Percentiles rank a stretch among this genome's conserved stretches.
These are phyloP conservation scores for Bombylius discolor DNA, from an alignment of 2,888 invertebrate species.

Conservation along the genomic window DNA sequence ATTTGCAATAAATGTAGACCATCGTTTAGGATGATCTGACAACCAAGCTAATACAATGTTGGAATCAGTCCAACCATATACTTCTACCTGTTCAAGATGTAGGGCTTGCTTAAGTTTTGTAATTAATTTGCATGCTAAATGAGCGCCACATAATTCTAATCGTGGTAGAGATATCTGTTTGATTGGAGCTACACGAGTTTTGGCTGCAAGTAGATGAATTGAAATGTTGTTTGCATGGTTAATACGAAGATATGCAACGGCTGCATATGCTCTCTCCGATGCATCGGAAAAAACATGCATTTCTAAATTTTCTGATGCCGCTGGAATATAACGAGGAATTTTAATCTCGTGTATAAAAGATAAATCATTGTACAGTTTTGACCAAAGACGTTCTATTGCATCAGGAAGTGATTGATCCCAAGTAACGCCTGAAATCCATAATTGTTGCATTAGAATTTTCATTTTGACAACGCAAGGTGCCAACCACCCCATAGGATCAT, in stretches of 20 bases:
- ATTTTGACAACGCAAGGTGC: too few relatives aligned
- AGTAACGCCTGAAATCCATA: background rate
- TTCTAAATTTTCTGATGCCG: background rate
- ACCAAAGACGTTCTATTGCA: background rate
- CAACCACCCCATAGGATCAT: slow-evolving; percentile 7
- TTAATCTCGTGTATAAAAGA: background rate
- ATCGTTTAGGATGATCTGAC: slow-evolving; percentile 10
- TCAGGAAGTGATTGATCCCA: background rate
- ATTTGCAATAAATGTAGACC: slow-evolving; percentile 17
- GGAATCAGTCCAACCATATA: slow-evolving; percentile 7
- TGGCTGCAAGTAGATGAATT: slow-evolving; percentile 2
- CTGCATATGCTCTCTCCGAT: slow-evolving; percentile 4
- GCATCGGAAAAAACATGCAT: slow-evolving; percentile 6
- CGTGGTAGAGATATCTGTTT: background rate
- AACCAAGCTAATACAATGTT: too few relatives aligned
- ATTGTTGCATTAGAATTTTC: too few relatives aligned
- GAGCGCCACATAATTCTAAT: slow-evolving; percentile 8
- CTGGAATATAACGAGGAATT: background rate
- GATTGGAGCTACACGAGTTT: slow-evolving; percentile 10
- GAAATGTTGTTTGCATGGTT: too few relatives aligned
- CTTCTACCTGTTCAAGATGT: background rate
- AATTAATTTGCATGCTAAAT: background rate
- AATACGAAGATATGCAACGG: background rate
- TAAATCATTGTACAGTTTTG: background rate
- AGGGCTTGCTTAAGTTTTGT: background rate